Percentiles rank a stretch among this genome's conserved stretches.
Evolutionary conservation across 2,113 vertebrate species (phyloP).

Genomic region (Patagioenas fasciata): DNA sequence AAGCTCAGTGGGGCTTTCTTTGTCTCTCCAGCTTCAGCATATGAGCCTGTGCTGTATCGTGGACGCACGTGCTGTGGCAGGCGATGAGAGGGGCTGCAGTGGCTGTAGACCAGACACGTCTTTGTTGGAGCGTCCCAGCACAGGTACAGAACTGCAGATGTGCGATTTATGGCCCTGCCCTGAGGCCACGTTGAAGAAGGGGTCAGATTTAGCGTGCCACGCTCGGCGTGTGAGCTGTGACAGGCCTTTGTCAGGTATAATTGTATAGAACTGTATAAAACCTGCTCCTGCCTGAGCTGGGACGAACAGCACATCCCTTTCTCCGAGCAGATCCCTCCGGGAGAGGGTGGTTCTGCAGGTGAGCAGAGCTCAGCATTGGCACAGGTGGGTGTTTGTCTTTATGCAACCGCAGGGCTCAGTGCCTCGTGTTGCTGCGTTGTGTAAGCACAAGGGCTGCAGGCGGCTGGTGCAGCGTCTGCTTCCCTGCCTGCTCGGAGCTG

Average conservation of each 20-base stretch:
- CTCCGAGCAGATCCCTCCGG: background rate
- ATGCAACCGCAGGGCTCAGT: background rate
- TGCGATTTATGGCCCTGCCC: background rate
- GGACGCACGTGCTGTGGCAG: fast-evolving
- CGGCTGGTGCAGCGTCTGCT: fast-evolving
- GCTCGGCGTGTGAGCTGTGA: background rate
- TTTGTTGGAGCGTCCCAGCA: background rate
- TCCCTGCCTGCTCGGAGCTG: background rate
- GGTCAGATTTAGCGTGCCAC: background rate
- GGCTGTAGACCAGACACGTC: fast-evolving
- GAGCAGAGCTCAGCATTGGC: background rate
- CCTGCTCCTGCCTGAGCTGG: background rate
- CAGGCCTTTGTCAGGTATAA: background rate
- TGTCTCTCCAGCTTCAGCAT: background rate
- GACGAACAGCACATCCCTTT: background rate
- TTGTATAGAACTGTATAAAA: background rate
- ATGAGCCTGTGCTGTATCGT: background rate
- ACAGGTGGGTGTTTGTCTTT: background rate
- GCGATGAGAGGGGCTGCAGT: background rate
- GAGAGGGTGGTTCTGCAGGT: background rate
- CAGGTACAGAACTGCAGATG: background rate
- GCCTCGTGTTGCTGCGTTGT: background rate
- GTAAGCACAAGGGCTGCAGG: background rate
- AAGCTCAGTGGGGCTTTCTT: background rate
- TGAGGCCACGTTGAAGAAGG: fast-evolving